These are phyloP conservation scores for Eulemur coronatus DNA, from an alignment of 2,797 vertebrate genomes.

Conservation along the genomic window DNA sequence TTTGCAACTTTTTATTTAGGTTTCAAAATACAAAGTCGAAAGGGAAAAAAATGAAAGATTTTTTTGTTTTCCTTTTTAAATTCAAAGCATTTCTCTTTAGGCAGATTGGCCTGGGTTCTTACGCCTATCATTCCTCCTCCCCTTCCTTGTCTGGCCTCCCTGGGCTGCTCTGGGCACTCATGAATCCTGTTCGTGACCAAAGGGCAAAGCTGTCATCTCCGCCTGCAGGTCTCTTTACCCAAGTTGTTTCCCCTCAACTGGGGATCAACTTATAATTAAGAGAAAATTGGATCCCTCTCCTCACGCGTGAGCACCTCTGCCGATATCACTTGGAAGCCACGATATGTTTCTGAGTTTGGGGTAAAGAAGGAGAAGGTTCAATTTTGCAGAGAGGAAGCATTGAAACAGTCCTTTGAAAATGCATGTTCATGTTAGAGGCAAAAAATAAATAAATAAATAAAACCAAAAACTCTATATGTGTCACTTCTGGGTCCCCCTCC, in stretches of 20 bases:
- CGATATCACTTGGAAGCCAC: neutral
- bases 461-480: neutral
- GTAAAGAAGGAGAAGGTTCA: neutral
- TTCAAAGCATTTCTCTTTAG: neutral
- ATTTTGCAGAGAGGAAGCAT: neutral
- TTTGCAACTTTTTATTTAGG: neutral
- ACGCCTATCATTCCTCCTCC: neutral
- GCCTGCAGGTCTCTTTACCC: neutral
- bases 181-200: neutral
- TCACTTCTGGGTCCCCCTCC: neutral
- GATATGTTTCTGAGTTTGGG: neutral
- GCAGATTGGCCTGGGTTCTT: neutral
- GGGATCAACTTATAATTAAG: neutral
- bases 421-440: neutral
- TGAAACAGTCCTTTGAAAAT: neutral
- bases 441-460: neutral
- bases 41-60: neutral
- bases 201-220: neutral
- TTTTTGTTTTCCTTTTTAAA: neutral
- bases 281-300: neutral
- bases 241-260: neutral
- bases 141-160: neutral
- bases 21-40: neutral
- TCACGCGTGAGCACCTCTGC: neutral
- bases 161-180: neutral